These are phyloP conservation scores for Balearica regulorum DNA, from an alignment of 2,797 vertebrate genomes.

Conservation along the genomic window DNA sequence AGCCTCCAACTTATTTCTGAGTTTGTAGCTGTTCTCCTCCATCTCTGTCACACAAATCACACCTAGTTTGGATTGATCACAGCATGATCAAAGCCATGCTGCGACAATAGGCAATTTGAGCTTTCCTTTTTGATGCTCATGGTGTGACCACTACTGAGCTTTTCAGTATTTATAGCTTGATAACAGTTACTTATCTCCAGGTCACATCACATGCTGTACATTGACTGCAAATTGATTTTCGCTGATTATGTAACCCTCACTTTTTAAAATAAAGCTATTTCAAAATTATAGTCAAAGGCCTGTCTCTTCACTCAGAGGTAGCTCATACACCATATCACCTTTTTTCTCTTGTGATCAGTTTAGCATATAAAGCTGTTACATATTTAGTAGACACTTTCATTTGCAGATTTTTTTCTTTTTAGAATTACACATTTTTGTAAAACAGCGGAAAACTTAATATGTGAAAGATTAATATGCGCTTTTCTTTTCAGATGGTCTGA, in stretches of 20 bases:
- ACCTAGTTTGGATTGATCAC: not conserved
- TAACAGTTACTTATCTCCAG: not conserved
- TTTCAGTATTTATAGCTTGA: not conserved
- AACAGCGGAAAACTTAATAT: not conserved
- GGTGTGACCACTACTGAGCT: not conserved
- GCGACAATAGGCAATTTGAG: not conserved
- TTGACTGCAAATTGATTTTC: not conserved
- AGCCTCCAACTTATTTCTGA: not conserved
- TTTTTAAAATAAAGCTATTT: not conserved
- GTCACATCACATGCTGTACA: not conserved
- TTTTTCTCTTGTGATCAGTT: not conserved
- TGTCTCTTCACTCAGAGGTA: not conserved
- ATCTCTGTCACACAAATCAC: not conserved
- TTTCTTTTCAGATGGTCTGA: slow-evolving; percentile 4
- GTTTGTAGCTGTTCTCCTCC: not conserved
- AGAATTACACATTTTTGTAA: not conserved
- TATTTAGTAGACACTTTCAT: not conserved
- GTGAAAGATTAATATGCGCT: not conserved
- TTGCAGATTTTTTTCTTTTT: not conserved
- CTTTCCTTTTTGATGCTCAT: not conserved
- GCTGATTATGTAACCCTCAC: not conserved
- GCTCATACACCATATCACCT: not conserved
- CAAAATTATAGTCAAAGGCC: not conserved
- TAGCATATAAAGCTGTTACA: not conserved
- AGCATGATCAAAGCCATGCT: not conserved